Percentiles rank a stretch among this genome's conserved stretches.
Conservation (phyloP, 53 echinoderm and acorn worm genomes). For the Echinometra lucunter region DNA sequence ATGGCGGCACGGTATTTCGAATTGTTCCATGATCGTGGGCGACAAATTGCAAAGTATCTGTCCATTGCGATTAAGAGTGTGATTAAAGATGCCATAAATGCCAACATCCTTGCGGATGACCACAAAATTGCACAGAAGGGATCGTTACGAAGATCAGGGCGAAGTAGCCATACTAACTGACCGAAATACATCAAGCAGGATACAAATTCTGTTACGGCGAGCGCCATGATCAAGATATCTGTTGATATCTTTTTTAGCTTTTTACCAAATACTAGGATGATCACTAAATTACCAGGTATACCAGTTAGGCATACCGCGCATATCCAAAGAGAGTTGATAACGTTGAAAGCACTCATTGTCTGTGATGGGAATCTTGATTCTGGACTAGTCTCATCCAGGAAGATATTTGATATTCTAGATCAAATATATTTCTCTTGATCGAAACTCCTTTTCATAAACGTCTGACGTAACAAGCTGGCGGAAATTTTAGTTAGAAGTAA, state of each 20-base stretch:
- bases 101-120: conserved; percentile 13
- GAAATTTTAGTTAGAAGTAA: background rate
- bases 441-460: background rate
- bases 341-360: conserved; percentile 29
- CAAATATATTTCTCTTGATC: background rate
- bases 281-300: conserved; percentile 19
- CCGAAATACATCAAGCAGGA: conserved; percentile 8
- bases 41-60: conserved; percentile 33
- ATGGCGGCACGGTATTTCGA: conserved; percentile 10
- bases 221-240: conserved; percentile 38
- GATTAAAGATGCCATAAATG: background rate
- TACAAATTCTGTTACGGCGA: conserved; percentile 2
- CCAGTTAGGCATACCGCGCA: conserved; percentile 6
- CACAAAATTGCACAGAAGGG: conserved; percentile 26
- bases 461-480: background rate
- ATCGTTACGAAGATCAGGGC: conserved; percentile 19
- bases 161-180: conserved; percentile 21
- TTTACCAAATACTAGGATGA: conserved; percentile 24
- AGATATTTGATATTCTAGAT: background rate
- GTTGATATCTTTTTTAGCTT: conserved; percentile 51
- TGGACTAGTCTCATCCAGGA: background rate
- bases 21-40: conserved; percentile 31
- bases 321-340: conserved; percentile 3
- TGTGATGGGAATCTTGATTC: background rate
- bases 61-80: conserved; percentile 44